phyloP scores from a whole-genome alignment of 2,888 invertebrate species.

The Microplitis manilae region DNA sequence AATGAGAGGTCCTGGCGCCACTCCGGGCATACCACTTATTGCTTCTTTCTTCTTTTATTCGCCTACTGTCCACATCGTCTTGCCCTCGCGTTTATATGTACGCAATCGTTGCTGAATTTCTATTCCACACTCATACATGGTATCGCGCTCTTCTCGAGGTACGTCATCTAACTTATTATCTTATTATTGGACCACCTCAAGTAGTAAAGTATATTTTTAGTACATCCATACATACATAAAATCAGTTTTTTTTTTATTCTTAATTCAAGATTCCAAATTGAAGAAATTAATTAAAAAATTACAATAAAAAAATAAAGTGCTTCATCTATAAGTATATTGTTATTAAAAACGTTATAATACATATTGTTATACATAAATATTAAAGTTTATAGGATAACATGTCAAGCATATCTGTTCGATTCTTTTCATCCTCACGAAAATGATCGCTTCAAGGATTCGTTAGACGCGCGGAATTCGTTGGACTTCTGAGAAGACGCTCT shows the following conservation, averaged over 20 bases:
- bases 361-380: too few species aligned
- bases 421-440: slow-evolving; percentile 26
- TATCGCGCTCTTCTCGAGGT: slow-evolving; percentile 7
- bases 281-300: too few species aligned
- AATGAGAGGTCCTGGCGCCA: slow-evolving; percentile 57
- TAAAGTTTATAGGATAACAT: slow-evolving; percentile 6
- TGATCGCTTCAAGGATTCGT: slow-evolving; percentile 33
- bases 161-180: slow-evolving; percentile 61
- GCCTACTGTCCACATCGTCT: slow-evolving; percentile 20
- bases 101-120: slow-evolving; percentile 54
- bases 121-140: slow-evolving; percentile 62
- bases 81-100: slow-evolving; percentile 45
- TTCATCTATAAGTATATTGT: too few species aligned
- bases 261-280: too few species aligned
- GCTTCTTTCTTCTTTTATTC: slow-evolving; percentile 39
- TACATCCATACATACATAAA: slow-evolving; percentile 40
- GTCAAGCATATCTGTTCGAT: slow-evolving; percentile 21
- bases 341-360: too few species aligned
- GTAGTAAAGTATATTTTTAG: slow-evolving; percentile 35
- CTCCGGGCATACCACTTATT: slow-evolving; percentile 58
- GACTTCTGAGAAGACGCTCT: slow-evolving; percentile 34
- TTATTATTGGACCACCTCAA: slow-evolving; percentile 70
- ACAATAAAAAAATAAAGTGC: too few species aligned
- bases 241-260: not conserved
- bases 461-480: slow-evolving; percentile 35